Conservation (phyloP, 1,140 invertebrate genomes). For the Pogonus chalceus region DNA sequence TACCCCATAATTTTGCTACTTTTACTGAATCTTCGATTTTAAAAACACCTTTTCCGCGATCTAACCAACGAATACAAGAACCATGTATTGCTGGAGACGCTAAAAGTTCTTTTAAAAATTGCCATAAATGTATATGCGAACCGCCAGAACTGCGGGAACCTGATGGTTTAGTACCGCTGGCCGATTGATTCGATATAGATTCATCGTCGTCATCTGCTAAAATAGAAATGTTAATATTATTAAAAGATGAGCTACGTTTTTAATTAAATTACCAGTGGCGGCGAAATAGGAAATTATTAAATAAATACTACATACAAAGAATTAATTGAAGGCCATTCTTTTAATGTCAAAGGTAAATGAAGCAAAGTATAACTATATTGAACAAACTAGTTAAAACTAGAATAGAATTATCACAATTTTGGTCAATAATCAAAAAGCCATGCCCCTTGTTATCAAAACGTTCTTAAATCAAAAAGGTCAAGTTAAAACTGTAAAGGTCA, state of each 20-base stretch:
- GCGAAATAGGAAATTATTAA: too few species aligned
- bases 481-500: too few species aligned
- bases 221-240: constrained; percentile 11
- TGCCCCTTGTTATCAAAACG: too few species aligned
- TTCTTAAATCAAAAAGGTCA: too few species aligned
- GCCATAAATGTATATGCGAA: constrained; percentile 97
- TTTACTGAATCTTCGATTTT: constrained; percentile 98
- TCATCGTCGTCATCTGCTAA: constrained; percentile 45
- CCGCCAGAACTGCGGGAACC: constrained; percentile 35
- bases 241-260: background rate
- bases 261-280: background rate
- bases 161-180: constrained; percentile 13
- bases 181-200: constrained; percentile 28
- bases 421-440: too few species aligned
- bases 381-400: too few species aligned
- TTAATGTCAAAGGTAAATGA: too few species aligned
- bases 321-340: too few species aligned
- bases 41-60: constrained; percentile 89
- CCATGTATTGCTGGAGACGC: constrained; percentile 76
- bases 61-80: constrained; percentile 92
- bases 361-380: too few species aligned
- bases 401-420: too few species aligned
- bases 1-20: constrained; percentile 92
- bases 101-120: constrained; percentile 94
- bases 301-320: too few species aligned